Percentiles rank a stretch among this genome's conserved stretches.
Evolutionary conservation across 2,113 vertebrate genomes (phyloP).

Genomic region (Mus musculus): GRCm39 chr3:157310501-157311000

Average conservation of each 20-base stretch:
- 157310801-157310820: slow-evolving; percentile 88
- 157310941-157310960: not conserved
- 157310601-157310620: slow-evolving; percentile 94
- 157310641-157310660: slow-evolving; percentile 87
- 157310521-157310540: not conserved
- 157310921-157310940: slow-evolving; percentile 72
- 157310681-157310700: slow-evolving; percentile 92
- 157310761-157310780: slow-evolving; percentile 94
- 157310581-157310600: slow-evolving; percentile 76
- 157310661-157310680: slow-evolving; percentile 88
- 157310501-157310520: not conserved
- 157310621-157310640: slow-evolving; percentile 88
- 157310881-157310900: slow-evolving; percentile 20
- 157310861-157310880: slow-evolving; percentile 79
- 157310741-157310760: slow-evolving; percentile 96
- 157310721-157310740: slow-evolving; percentile 99
- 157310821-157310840: slow-evolving; percentile 86
- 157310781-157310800: slow-evolving; percentile 93
- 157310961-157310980: slow-evolving; percentile 21
- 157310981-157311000: slow-evolving; percentile 34
- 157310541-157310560: not conserved
- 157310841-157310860: slow-evolving; percentile 84
- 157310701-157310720: slow-evolving; percentile 98
- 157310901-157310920: not conserved
- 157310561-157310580: slow-evolving; percentile 53